Base-by-base conservation (phyloP, 2,888 invertebrate genomes). In the Aproaerema taeniolella region DNA sequence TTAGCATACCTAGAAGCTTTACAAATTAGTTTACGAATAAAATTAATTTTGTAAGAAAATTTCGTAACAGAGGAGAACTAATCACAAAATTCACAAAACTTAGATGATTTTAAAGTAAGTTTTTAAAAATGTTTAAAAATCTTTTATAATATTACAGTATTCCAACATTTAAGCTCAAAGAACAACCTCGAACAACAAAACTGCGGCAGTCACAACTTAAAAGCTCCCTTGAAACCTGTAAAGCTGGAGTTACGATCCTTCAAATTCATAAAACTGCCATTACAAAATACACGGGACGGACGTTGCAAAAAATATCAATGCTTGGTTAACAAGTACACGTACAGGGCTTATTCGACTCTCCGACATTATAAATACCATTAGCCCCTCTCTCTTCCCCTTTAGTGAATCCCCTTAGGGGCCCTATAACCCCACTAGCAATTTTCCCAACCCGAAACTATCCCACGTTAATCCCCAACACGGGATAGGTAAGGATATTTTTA, bases 291-390 rank as follows among this genome's bases (percentile, higher is more conserved):
- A 31, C 30, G 25, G 38, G 34, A 15, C 33, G 11, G 17, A 29
- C 31, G 20, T 13, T 13, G 9, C 31, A 44, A 45, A 39, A 44
- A 39, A 42, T 44, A 44, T 39, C 38, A 38, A 38, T 36, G 38
- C 17, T 49, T 45, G 49, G 51, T 53, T 53, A 55, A 51, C 54
- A 53, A 53, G 52, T 56, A 57, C 62, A 63, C 61, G 68, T 62
- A 56, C 53, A 48, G 52, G 56, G 58, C 65, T 74, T 74, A 76
- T 76, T 67, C 68, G 51, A 50, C 55, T 42, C 52, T 58, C 62
- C 63, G 54, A 60, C 65, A 70, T 75, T 80, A 79, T 78, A 80
- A 78, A 79, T 80, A 79, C 73, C 70, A 69, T 69, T 70, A 61
- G 55, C 52, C 60, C 53, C 53, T 50, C 8, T 12, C 42, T 44